Evolutionary conservation across 2,888 invertebrate genomes (phyloP).

Genomic region (Sepiola atlantica): DNA sequence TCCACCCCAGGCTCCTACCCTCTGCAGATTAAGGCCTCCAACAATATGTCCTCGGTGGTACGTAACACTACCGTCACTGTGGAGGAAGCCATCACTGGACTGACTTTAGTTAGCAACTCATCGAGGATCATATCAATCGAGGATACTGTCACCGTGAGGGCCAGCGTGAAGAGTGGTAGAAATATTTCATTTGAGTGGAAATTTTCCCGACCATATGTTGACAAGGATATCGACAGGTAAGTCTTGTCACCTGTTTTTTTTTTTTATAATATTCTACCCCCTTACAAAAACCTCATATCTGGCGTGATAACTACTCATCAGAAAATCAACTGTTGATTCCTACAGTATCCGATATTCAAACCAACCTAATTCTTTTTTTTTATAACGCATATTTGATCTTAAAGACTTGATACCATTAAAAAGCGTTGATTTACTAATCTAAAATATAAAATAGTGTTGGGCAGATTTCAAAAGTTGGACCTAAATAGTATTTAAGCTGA

Average conservation of each 20-base stretch:
- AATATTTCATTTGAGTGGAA: conserved; percentile 67
- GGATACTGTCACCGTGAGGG: conserved; percentile 59
- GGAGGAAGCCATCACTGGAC: conserved; percentile 59
- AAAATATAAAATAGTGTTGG: too few relatives aligned
- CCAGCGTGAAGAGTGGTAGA: conserved; percentile 61
- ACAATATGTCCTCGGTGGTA: conserved; percentile 56
- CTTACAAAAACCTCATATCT: too few relatives aligned
- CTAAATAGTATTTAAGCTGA: too few relatives aligned
- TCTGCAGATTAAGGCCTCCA: conserved; percentile 62
- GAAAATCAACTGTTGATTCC: too few relatives aligned
- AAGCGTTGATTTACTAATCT: too few relatives aligned
- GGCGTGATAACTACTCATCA: too few relatives aligned
- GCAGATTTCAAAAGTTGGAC: too few relatives aligned
- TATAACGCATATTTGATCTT: too few relatives aligned
- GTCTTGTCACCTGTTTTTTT: neutral
- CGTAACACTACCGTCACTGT: conserved; percentile 53
- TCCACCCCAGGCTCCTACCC: conserved; percentile 58
- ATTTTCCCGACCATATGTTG: conserved; percentile 53
- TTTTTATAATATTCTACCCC: too few relatives aligned
- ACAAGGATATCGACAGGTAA: neutral
- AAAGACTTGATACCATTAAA: too few relatives aligned
- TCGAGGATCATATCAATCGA: conserved; percentile 54
- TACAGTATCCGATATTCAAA: too few relatives aligned
- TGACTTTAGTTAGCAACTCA: conserved; percentile 56
- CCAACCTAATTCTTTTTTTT: too few relatives aligned